These are phyloP conservation scores for Cheilinus undulatus DNA, from an alignment of 2,113 vertebrate genomes.

Conservation along the genomic window DNA sequence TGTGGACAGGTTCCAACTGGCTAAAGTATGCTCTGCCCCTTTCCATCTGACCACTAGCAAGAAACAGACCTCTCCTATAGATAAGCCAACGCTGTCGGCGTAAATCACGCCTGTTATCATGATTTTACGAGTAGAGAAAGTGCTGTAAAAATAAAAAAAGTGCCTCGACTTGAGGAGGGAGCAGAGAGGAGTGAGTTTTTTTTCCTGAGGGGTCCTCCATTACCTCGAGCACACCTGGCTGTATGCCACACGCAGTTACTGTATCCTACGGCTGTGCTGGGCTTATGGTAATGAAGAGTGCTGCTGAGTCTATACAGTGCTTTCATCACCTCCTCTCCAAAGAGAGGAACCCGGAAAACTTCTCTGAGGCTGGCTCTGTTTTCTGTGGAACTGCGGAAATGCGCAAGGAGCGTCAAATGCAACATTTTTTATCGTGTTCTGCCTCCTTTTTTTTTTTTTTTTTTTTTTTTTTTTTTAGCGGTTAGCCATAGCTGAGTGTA, in stretches of 20 bases:
- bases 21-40: conserved; percentile 1
- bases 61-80: background rate
- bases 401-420: background rate
- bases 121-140: background rate
- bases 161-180: conserved; percentile 16
- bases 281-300: conserved; percentile 1
- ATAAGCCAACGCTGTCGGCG: background rate
- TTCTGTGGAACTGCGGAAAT: background rate
- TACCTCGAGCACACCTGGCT: conserved; percentile 71
- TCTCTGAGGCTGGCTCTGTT: background rate
- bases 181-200: conserved; percentile 31
- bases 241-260: conserved; percentile 53
- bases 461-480: background rate
- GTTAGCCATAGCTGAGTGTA: background rate
- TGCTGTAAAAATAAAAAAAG: background rate
- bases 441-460: background rate
- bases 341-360: background rate
- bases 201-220: conserved; percentile 51
- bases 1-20: conserved; percentile 48
- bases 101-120: background rate
- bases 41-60: background rate
- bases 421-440: background rate
- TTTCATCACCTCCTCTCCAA: background rate
- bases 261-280: conserved; percentile 45
- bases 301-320: background rate